These are phyloP conservation scores for Drosophila chauvacae DNA, from an alignment of 1,140 invertebrate genomes.

Conservation along the genomic window DNA sequence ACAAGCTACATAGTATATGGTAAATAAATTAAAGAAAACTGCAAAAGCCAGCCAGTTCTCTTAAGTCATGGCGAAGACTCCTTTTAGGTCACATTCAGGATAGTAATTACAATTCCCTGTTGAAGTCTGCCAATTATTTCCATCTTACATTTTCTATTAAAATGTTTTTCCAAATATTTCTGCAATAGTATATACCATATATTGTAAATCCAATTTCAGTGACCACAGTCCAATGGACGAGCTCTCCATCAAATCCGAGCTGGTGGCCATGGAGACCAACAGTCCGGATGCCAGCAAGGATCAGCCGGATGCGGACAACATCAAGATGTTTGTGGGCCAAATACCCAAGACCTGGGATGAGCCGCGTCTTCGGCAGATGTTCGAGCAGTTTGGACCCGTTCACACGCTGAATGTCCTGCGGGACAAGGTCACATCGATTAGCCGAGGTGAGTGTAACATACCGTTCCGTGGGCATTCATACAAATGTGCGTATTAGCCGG, in stretches of 20 bases:
- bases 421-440: constrained; percentile 97
- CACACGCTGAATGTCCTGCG: constrained; percentile 98
- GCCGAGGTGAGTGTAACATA: constrained; percentile 92
- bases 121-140: not conserved
- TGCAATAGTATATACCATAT: too few species aligned
- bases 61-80: too few species aligned
- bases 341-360: constrained; percentile 99
- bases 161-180: not conserved
- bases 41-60: too few species aligned
- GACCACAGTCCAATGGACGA: constrained; percentile 35
- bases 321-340: constrained; percentile 99
- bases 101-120: not conserved
- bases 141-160: not conserved
- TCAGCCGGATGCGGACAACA: constrained; percentile 97
- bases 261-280: constrained; percentile 35
- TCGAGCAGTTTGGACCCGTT: constrained; percentile 98
- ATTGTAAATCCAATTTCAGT: constrained; percentile 23
- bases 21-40: too few species aligned
- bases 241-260: constrained; percentile 42
- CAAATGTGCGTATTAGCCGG: constrained; percentile 65
- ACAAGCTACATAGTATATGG: too few species aligned
- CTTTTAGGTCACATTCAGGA: not conserved
- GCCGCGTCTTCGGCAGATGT: constrained; percentile 95
- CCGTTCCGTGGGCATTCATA: constrained; percentile 48
- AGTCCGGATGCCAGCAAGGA: constrained; percentile 84